Evolutionary conservation across 2,888 invertebrate species (phyloP), one percentile per base, ranked within the genome.

Genomic region (Cantharis rustica): DNA sequence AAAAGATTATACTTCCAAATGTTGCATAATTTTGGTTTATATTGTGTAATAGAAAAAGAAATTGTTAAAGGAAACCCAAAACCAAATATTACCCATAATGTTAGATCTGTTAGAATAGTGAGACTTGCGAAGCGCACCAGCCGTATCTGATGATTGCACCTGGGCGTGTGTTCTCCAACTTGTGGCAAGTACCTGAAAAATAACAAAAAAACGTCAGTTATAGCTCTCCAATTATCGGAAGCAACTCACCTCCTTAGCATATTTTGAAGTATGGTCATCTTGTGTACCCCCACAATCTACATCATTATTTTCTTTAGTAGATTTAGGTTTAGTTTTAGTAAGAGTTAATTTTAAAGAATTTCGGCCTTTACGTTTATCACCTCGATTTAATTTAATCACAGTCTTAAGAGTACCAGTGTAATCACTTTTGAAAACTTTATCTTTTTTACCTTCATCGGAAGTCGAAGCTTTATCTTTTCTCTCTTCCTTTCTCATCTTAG

Each of bases 321-420:
- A 68, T 70, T 76, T 77, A 61, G 68, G 89, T 85, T 93, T 93
- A 84, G 89, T 92, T 87, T 93, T 94, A 88, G 93, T 93, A 86
- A 95, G 91, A 77, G 95, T 94, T 93, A 95, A 94, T 88, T 95
- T 95, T 81, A 95, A 87, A 0, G 94, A 93, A 79, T 92, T 93
- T 79, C 93, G 90, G 72, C 91, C 91, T 86, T 93, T 93, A 84
- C 93, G 93, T 87, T 93, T 94, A 83, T 92, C 92, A 86, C 85
- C 85, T 79, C 93, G 91, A 85, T 92, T 93, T 80, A 95, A 88
- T 88, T 95, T 95, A 83, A 96, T 96, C 83, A 96, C 93, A 82
- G 95, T 95, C 86, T 95, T 96, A 80, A 96, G 86, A 0, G 95
- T 95, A 61, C 96, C 96, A 2, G 95, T 95, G 84, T 94, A 95